Percentiles rank a stretch among this genome's conserved stretches.
Conservation (phyloP, 2,113 vertebrate species). For the Saguinus imperator region DNA sequence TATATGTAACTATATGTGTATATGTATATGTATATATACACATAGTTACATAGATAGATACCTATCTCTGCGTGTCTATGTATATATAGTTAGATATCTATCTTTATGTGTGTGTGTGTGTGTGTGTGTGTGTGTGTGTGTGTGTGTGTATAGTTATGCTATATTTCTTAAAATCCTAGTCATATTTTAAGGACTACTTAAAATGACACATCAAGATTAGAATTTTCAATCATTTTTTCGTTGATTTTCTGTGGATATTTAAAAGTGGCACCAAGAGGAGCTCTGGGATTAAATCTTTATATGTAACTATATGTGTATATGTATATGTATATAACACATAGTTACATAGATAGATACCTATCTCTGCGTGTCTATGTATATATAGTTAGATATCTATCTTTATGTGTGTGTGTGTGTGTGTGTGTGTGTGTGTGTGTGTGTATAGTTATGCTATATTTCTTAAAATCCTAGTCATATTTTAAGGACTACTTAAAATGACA, state of each 20-base stretch:
- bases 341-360: too few species aligned
- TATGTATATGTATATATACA: not conserved
- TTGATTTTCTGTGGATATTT: not conserved
- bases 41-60: too few species aligned
- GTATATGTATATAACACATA: rapidly evolving
- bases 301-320: not conserved
- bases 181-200: not conserved
- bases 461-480: not conserved
- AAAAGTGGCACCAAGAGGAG: not conserved
- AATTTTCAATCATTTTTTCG: not conserved
- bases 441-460: not conserved
- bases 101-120: too few species aligned
- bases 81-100: too few species aligned
- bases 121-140: too few species aligned
- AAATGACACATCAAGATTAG: not conserved
- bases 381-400: too few species aligned
- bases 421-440: rapidly evolving
- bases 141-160: not conserved
- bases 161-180: not conserved
- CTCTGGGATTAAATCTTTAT: not conserved
- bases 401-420: rapidly evolving
- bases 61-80: too few species aligned
- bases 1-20: not conserved
- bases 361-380: too few species aligned
- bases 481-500: not conserved